Base-by-base conservation (phyloP, 2,888 invertebrate genomes). In the Drosophila merina region DNA sequence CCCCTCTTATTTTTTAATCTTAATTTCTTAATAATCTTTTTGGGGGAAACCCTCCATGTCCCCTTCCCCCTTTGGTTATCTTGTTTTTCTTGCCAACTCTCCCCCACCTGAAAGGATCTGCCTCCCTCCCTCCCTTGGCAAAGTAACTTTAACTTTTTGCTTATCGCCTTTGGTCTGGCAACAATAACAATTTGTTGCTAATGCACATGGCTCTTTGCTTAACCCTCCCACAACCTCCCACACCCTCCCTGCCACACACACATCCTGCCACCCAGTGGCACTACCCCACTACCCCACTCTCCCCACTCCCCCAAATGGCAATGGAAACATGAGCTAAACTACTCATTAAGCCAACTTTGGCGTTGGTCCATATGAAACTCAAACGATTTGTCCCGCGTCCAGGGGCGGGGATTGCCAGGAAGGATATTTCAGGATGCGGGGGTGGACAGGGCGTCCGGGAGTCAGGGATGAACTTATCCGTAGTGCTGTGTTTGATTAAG, bases 121-220 rank as follows among this genome's bases (percentile, higher is more conserved):
- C 30, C 7, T 12, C n/a, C n/a, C 38, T 4, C 7, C 14, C 42
- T 10, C 12, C 38, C 20, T 14, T n/a, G 20, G 6, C 14, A 26
- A 44, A 36, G 38, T 9, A 51, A 60, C 50, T 55, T 57, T 40
- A 45, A 56, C 52, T 76, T 56, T 71, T 57, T 52, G 70, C 70
- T 67, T 63, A 58, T 70, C 66, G 74, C 20, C 66, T 55, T 76
- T 56, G 67, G 71, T 33, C 48, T 47, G 48, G 71, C 69, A 79
- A 80, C 82, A 83, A 83, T 86, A 86, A 83, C 82, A 83, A 83
- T 86, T 83, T 83, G 86, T 86, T 75, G 72, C 72, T 78, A 86
- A 83, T 83, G 86, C 83, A 86, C 68, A 72, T 82, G 74, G 40
- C 55, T 73, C 64, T 75, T 78, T 83, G 78, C 54, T 71, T 57